Evolutionary conservation across 1,140 invertebrate species (phyloP).

Genomic region (Bombus polaris): DNA sequence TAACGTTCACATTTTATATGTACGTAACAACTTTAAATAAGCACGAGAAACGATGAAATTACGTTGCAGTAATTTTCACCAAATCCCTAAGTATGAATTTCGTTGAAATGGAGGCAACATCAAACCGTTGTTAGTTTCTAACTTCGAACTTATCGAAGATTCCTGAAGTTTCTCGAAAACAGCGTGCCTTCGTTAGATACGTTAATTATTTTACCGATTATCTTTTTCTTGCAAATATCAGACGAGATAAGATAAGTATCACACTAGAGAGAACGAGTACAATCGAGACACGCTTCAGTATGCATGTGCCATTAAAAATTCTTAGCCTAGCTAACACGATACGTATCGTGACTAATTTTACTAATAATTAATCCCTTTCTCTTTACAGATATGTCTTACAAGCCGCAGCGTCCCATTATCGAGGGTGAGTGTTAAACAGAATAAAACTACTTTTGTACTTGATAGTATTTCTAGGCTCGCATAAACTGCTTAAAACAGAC

Average conservation of each 20-base stretch:
- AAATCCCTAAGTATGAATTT: too few relatives aligned
- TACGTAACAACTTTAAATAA: not conserved
- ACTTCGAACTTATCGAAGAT: not conserved
- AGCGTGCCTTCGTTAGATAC: too few relatives aligned
- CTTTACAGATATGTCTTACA: constrained; percentile 84
- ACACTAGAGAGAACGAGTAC: not conserved
- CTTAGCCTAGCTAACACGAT: constrained; percentile 22
- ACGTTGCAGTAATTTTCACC: not conserved
- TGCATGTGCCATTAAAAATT: constrained; percentile 10
- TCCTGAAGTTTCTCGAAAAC: not conserved
- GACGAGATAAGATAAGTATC: not conserved
- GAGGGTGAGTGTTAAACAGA: constrained; percentile 80
- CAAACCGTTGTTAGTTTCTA: too few relatives aligned
- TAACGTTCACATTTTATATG: not conserved
- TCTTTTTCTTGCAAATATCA: not conserved
- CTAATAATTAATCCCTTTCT: constrained; percentile 72
- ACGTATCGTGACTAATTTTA: constrained; percentile 63
- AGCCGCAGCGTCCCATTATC: constrained; percentile 81
- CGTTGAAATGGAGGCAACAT: too few relatives aligned
- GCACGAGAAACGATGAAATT: not conserved
- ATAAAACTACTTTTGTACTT: not conserved
- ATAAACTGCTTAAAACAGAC: not conserved
- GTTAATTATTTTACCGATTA: not conserved
- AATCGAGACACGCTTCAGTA: not conserved
- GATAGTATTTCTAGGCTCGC: not conserved